These are phyloP conservation scores for Odontophorus gujanensis DNA, from an alignment of 2,113 vertebrate species.

Conservation along the genomic window DNA sequence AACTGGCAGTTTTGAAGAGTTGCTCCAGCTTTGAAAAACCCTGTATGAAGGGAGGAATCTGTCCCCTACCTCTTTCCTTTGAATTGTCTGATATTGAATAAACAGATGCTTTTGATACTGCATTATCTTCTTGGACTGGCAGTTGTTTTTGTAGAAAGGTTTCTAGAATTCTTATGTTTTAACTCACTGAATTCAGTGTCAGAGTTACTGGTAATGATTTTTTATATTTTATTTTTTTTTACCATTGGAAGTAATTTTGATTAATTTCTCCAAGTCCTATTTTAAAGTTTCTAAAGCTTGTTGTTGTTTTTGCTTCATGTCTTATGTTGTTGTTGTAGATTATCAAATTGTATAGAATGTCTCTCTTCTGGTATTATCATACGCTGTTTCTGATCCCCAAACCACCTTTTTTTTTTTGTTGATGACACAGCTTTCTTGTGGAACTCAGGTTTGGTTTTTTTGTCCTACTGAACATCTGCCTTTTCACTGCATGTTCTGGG, in stretches of 20 bases:
- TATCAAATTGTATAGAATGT: slow-evolving; percentile 12
- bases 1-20: not conserved
- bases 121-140: not conserved
- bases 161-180: not conserved
- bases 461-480: slow-evolving; percentile 54
- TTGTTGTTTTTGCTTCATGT: not conserved
- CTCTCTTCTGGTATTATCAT: not conserved
- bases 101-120: not conserved
- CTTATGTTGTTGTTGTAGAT: not conserved
- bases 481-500: slow-evolving; percentile 60
- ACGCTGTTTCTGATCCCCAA: slow-evolving; percentile 25
- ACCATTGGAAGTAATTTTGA: not conserved
- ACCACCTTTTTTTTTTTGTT: slow-evolving; percentile 35
- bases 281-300: not conserved
- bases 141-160: not conserved
- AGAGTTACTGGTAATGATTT: not conserved
- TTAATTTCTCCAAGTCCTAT: not conserved
- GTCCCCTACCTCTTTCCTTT: not conserved
- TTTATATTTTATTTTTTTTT: not conserved
- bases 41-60: not conserved
- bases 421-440: slow-evolving; percentile 20
- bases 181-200: not conserved
- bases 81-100: not conserved
- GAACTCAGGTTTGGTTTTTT: slow-evolving; percentile 22
- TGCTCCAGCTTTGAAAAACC: not conserved